Conservation (phyloP, 2,888 invertebrate genomes). For the Anoncus sp. region DNA sequence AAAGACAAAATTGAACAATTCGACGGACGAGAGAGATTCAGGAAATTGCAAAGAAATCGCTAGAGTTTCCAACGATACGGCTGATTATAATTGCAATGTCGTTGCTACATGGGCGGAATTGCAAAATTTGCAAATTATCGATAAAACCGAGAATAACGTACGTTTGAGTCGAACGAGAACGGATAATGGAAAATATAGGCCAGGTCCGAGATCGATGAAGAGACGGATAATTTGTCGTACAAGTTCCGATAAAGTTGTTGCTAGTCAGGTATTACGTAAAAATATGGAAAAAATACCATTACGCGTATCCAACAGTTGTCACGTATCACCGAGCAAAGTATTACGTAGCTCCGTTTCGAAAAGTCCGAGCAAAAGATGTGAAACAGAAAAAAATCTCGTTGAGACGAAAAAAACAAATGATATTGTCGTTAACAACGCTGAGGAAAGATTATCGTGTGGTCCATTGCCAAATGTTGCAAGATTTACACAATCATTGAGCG, state of each 20-base stretch:
- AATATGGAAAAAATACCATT: conserved; percentile 11
- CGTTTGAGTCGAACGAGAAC: conserved; percentile 23
- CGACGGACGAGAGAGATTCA: neutral
- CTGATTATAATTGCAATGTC: conserved; percentile 67
- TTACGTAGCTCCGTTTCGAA: neutral
- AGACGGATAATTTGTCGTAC: conserved; percentile 3
- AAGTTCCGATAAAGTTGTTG: neutral
- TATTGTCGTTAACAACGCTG: neutral
- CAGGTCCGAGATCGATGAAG: conserved; percentile 24
- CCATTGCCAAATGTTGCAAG: neutral
- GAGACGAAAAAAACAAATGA: neutral
- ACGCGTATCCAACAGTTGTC: neutral
- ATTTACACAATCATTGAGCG: neutral
- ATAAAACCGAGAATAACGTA: conserved; percentile 36
- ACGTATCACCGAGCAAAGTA: neutral
- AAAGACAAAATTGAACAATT: conserved; percentile 35
- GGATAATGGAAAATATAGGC: conserved; percentile 1
- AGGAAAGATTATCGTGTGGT: conserved; percentile 12
- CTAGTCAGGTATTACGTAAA: conserved; percentile 27
- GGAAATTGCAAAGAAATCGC: conserved; percentile 35
- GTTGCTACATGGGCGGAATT: conserved; percentile 68
- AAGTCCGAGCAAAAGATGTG: too few species aligned
- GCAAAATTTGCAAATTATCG: conserved; percentile 55
- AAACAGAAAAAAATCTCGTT: neutral
- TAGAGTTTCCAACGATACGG: conserved; percentile 48